Base-by-base conservation (phyloP, 2,888 invertebrate genomes). In the Harpagoxenus sublaevis region DNA sequence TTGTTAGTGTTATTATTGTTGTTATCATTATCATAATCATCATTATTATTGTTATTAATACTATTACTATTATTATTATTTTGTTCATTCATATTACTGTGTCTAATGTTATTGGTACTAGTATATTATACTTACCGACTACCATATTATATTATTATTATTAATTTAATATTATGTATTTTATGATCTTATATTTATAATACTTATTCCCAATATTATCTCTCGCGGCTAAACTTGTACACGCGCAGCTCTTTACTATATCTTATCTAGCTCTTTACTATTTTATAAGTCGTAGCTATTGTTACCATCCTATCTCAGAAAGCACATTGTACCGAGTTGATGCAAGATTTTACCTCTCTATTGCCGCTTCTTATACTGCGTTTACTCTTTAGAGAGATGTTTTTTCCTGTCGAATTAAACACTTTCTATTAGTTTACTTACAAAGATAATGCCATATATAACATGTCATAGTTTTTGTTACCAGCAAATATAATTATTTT, bases 1-100 rank as follows among this genome's bases (percentile, higher is more conserved):
- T 85, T 92, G 86, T 90, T 91, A 87, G 89, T 73, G 85, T 88
- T 87, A 87, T 87, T 88, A 85, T 86, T 88, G 88, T 88, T 74
- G 85, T 88, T 84, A 81, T 68, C 73, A 75, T 86, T 91, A 84
- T 83, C 85, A 86, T 84, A 83, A 86, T 89, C 79, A 82, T 68
- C 83, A 87, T 77, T 70, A 77, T n/a, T 35, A 35, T 51, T 12
- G 35, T 53, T 70, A 35, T 53, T 53, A 39, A 39, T 55, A 28
- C 10, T 39, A 53, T 83, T 60, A n/a, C 31, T 82, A 39, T 83
- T 66, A 55, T 73, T 87, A 65, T 71, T 79, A 82, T 9, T 65
- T 57, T 1, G 4, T 12, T 57, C 28, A 57, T 53, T 53, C n/a
- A 63, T 88, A 83, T 86, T 68, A 75, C 87, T 85, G 65, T 79